Conservation (phyloP, 2,888 invertebrate species). For the Tetragonisca angustula region DNA sequence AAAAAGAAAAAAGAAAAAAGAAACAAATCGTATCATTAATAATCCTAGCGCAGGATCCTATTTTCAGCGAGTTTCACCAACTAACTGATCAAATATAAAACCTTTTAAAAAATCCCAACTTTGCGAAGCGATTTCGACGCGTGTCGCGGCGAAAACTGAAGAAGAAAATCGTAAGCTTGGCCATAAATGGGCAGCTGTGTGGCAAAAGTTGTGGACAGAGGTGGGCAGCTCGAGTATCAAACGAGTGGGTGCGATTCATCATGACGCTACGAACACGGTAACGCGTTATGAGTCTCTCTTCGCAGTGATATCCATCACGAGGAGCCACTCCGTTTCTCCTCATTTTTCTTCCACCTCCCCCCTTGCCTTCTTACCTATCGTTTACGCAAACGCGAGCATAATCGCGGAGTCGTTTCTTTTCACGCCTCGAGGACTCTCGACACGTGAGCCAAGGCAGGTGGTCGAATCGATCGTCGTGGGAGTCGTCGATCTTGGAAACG, state of each 20-base stretch:
- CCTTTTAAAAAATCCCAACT: background rate
- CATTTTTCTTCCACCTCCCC: slow-evolving; percentile 44
- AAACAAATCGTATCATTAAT: slow-evolving; percentile 34
- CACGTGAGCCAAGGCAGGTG: slow-evolving; percentile 22
- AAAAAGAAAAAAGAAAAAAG: background rate
- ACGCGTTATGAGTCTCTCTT: slow-evolving; percentile 67
- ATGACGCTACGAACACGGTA: slow-evolving; percentile 59
- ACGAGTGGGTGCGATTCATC: slow-evolving; percentile 73
- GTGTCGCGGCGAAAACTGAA: background rate
- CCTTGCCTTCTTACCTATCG: slow-evolving; percentile 11
- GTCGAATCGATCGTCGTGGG: slow-evolving; percentile 47
- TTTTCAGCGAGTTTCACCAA: background rate
- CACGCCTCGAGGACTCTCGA: background rate
- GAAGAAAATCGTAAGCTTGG: slow-evolving; percentile 62
- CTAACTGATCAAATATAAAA: background rate
- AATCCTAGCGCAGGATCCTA: background rate
- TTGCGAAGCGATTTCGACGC: no score
- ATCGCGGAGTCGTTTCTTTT: slow-evolving; percentile 17
- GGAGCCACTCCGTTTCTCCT: slow-evolving; percentile 55
- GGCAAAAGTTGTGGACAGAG: slow-evolving; percentile 69
- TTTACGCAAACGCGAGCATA: slow-evolving; percentile 45
- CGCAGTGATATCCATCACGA: slow-evolving; percentile 63
- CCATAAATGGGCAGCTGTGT: slow-evolving; percentile 71
- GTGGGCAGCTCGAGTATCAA: slow-evolving; percentile 70
- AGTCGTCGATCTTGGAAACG: slow-evolving; percentile 17